Conservation (phyloP, 2,113 vertebrate species). For the Raja brachyura region DNA sequence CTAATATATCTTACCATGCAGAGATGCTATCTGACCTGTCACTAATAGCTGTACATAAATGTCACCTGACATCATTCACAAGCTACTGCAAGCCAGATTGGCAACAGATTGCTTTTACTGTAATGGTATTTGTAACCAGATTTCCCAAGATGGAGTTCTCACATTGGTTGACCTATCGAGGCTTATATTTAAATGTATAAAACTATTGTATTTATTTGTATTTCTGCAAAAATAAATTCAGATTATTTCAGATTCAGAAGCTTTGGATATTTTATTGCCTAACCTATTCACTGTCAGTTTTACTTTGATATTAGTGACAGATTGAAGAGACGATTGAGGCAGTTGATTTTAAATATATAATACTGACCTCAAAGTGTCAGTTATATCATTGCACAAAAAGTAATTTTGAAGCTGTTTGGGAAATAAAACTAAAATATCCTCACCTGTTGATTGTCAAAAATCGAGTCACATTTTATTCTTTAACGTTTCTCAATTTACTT, state of each 20-base stretch:
- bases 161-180: not conserved
- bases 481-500: constrained; percentile 10
- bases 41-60: constrained; percentile 68
- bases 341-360: constrained; percentile 19
- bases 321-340: not conserved
- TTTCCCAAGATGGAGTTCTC: constrained; percentile 31
- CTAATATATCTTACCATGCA: constrained; percentile 48
- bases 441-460: constrained; percentile 29
- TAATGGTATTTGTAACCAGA: constrained; percentile 28
- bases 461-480: not conserved
- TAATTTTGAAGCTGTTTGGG: constrained; percentile 9
- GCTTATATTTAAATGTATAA: constrained; percentile 28
- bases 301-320: not conserved
- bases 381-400: not conserved
- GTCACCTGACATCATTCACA: constrained; percentile 56
- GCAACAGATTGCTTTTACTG: constrained; percentile 51
- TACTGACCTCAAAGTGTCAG: constrained; percentile 23
- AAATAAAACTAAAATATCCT: constrained; percentile 18
- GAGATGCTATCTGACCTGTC: constrained; percentile 59
- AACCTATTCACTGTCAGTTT: not conserved
- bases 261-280: not conserved
- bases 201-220: constrained; percentile 30
- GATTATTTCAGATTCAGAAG: constrained; percentile 12
- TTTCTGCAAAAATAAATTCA: constrained; percentile 19
- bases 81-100: constrained; percentile 61